phyloP scores from a whole-genome alignment of 2,797 vertebrate species.

The Esox lucius region DNA sequence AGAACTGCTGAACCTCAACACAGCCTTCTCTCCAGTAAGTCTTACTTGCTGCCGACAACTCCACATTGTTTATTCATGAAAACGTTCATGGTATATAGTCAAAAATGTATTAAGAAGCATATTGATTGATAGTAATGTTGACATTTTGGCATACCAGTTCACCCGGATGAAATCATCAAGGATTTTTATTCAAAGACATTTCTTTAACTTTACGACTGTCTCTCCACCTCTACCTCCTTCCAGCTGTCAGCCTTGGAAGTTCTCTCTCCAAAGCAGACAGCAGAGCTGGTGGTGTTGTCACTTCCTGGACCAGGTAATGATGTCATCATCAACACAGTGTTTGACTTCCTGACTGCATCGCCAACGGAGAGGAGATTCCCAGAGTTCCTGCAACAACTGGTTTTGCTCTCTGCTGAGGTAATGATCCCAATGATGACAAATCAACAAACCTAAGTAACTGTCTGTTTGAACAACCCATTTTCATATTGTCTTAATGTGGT shows the following conservation, averaged over 20 bases:
- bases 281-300: constrained; percentile 56
- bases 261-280: constrained; percentile 59
- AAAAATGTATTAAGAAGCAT: background rate
- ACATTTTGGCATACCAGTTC: background rate
- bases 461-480: background rate
- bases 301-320: constrained; percentile 36
- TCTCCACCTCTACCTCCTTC: background rate
- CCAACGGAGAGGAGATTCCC: constrained; percentile 22
- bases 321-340: constrained; percentile 52
- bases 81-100: no score
- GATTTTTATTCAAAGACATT: background rate
- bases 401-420: constrained; percentile 37
- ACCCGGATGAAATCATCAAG: background rate
- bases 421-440: no score
- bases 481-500: background rate
- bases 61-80: no score
- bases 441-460: background rate
- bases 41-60: background rate
- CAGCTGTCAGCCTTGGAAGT: constrained; percentile 59
- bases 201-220: background rate
- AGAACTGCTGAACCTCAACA: no score
- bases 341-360: constrained; percentile 50
- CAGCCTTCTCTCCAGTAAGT: constrained; percentile 61
- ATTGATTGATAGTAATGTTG: background rate
- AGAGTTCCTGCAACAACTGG: constrained; percentile 49